Conservation (phyloP, 2,888 invertebrate genomes). For the Hypolimnas misippus region DNA sequence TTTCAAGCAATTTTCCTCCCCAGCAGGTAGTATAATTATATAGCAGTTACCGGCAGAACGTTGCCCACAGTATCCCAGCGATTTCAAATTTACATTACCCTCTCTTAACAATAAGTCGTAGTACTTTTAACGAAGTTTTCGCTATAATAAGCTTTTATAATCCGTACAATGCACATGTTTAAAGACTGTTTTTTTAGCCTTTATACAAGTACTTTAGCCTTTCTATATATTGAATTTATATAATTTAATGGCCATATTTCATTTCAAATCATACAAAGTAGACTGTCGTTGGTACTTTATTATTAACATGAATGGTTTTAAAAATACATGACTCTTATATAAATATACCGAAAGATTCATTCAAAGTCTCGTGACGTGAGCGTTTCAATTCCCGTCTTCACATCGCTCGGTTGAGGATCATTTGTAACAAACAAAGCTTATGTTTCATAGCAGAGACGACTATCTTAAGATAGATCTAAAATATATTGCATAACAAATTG, state of each 20-base stretch:
- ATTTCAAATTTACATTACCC: slow-evolving; percentile 21
- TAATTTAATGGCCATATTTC: no score
- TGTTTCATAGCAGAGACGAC: not conserved
- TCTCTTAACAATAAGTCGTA: not conserved
- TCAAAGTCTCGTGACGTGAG: not conserved
- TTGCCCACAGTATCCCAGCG: slow-evolving; percentile 7
- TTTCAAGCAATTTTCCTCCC: slow-evolving; percentile 14
- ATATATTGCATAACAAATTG: no score
- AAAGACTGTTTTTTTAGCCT: no score
- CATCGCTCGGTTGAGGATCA: not conserved
- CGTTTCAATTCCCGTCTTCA: slow-evolving; percentile 3
- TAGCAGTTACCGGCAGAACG: slow-evolving; percentile 12
- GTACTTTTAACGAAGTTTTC: not conserved
- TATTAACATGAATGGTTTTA: not conserved
- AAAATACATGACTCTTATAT: not conserved
- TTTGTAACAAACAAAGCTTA: slow-evolving; percentile 2
- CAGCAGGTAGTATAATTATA: slow-evolving; percentile 21
- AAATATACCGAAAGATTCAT: not conserved
- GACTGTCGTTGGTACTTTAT: not conserved
- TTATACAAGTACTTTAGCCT: no score
- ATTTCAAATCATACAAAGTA: no score
- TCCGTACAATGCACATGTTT: not conserved
- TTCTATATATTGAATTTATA: no score
- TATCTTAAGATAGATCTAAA: not conserved
- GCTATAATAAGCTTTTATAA: not conserved